These are phyloP conservation scores for Petrolisthes manimaculis DNA, from an alignment of 2,888 invertebrate species.

Conservation along the genomic window DNA sequence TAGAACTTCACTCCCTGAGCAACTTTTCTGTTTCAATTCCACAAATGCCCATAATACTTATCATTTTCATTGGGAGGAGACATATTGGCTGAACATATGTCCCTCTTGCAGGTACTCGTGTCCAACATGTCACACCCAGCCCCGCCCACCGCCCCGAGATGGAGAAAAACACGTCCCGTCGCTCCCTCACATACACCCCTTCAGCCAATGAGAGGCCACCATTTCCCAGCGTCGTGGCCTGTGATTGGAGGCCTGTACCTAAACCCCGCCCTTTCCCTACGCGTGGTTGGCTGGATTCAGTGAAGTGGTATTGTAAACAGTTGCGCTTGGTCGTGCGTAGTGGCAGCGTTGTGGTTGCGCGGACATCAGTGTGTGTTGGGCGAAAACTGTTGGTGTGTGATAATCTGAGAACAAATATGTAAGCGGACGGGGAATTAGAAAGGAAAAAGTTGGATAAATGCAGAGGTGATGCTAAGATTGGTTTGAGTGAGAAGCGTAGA, in stretches of 20 bases:
- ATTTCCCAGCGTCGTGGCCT: background rate
- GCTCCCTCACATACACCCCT: background rate
- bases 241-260: conserved; percentile 15
- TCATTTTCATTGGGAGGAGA: conserved; percentile 45
- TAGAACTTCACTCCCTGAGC: conserved; percentile 47
- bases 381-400: conserved; percentile 62
- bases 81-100: conserved; percentile 48
- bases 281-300: conserved; percentile 54
- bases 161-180: conserved; percentile 38
- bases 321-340: conserved; percentile 60
- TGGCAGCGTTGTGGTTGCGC: conserved; percentile 57
- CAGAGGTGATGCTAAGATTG: conserved; percentile 57
- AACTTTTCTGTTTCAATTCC: conserved; percentile 61
- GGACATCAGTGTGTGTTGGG: conserved; percentile 45
- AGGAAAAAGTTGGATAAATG: conserved; percentile 59
- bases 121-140: conserved; percentile 28
- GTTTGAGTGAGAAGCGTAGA: conserved; percentile 56
- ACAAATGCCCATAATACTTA: conserved; percentile 57
- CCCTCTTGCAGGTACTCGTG: conserved; percentile 33
- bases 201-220: conserved; percentile 24
- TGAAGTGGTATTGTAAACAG: conserved; percentile 60
- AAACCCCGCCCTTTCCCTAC: conserved; percentile 38
- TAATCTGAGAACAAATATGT: conserved; percentile 60
- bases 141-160: conserved; percentile 32
- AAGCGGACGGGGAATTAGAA: conserved; percentile 58